Evolutionary conservation across 1,140 invertebrate species (phyloP).

Genomic region (Pemphigus obesinymphae): DNA sequence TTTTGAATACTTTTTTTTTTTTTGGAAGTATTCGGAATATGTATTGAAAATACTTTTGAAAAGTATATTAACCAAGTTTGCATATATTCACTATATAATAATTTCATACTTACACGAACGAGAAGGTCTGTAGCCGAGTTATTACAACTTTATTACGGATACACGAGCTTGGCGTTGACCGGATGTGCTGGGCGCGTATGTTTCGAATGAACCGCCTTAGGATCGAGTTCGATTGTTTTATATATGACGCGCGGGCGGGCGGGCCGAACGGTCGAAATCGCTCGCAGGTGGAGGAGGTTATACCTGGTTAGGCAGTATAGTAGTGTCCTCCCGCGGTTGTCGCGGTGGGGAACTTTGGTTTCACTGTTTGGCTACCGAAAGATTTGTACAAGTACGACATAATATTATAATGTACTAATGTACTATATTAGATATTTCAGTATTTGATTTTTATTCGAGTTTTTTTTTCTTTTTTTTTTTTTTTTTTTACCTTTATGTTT

Average conservation of each 20-base stretch:
- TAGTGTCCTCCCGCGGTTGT: too few relatives aligned
- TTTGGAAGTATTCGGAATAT: too few relatives aligned
- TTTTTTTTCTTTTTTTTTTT: not conserved
- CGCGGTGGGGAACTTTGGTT: not conserved
- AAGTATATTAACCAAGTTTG: too few relatives aligned
- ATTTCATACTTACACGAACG: not conserved
- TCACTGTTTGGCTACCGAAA: not conserved
- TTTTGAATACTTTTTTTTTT: too few relatives aligned
- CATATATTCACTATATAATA: too few relatives aligned
- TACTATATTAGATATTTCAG: not conserved
- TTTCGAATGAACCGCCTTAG: conserved; percentile 4
- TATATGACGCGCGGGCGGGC: not conserved
- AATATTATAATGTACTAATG: too few relatives aligned
- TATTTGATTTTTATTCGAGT: not conserved
- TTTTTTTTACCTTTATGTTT: not conserved
- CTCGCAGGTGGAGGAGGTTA: not conserved
- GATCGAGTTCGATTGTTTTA: conserved; percentile 7
- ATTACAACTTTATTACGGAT: not conserved
- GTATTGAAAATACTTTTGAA: too few relatives aligned
- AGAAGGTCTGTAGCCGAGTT: not conserved
- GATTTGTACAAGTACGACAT: too few relatives aligned
- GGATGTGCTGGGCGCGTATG: not conserved
- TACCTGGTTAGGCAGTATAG: not conserved
- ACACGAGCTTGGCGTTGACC: not conserved
- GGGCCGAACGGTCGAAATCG: not conserved